Base-by-base conservation (phyloP, 2,888 invertebrate species). In the Platynereis dumerilii region DNA sequence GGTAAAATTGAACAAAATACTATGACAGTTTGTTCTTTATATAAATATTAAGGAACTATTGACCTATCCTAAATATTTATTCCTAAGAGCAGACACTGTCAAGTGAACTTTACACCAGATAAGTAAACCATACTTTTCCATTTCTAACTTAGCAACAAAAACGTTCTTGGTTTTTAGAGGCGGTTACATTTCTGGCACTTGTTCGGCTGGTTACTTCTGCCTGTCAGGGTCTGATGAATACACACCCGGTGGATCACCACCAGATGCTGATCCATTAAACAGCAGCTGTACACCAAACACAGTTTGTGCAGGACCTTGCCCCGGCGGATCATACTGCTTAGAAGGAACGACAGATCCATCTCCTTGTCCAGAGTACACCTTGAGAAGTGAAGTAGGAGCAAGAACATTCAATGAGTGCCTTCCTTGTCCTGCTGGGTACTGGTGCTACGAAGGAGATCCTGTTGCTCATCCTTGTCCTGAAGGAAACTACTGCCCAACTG, bases 201-300 rank as follows among this genome's bases (percentile, higher is more conserved):
- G 82, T 63, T 67, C 75, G 1, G 76, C 80, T 15, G 81, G 81
- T 17, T 81, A 77, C 67, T 81, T 72, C 73, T 82, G 82, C 66
- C 74, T 76, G 54, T 75, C 80, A 2, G 80, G 82, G 0, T 74
- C 80, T 2, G 70, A 74, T 27, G 75, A 75, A 27, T 70, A 62
- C 65, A 75, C 72, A n/a, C 74, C 74, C 2, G 72, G 75, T 62
- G 76, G 79, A 54, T 42, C 34, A 12, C 60, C 69, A 22, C 78
- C 79, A 5, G 62, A 61, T 34, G 70, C 70, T 53, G 56, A 56
- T 27, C 67, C 72, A 15, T 72, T 60, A 24, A 66, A 58, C 20
- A 39, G 26, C 34, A 29, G 63, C 1, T 72, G 67, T 56, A 58
- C 39, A 7, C 64, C 68, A 28, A 58, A 68, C 54, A 70, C 66